Conservation (phyloP, 1,140 invertebrate genomes). For the Caerostris extrusa region DNA sequence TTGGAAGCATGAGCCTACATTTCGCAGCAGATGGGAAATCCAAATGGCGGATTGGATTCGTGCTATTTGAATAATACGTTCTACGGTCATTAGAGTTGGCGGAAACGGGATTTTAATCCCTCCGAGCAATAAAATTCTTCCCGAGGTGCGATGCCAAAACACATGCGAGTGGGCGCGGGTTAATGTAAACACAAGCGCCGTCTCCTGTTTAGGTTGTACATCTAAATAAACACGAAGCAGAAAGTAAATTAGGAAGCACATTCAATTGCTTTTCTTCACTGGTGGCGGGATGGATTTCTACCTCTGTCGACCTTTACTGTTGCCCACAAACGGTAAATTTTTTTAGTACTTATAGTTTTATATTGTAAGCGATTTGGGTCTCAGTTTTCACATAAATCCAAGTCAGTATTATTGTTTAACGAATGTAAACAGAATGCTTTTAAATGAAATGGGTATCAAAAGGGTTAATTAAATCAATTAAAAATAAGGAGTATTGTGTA, state of each 20-base stretch:
- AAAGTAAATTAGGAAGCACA: constrained; percentile 35
- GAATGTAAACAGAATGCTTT: no score
- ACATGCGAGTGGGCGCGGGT: not conserved
- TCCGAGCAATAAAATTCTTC: not conserved
- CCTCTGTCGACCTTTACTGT: constrained; percentile 19
- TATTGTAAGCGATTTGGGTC: no score
- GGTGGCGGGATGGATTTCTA: constrained; percentile 47
- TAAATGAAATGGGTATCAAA: no score
- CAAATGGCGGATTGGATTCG: not conserved
- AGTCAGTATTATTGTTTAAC: no score
- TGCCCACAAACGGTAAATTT: constrained; percentile 34
- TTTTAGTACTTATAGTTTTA: not conserved
- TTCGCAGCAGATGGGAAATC: not conserved
- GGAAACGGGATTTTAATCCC: not conserved
- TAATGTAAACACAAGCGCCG: not conserved
- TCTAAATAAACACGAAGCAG: constrained; percentile 42
- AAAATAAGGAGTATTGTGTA: no score
- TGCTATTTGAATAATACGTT: not conserved
- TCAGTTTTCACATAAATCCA: no score
- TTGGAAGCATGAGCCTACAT: not conserved
- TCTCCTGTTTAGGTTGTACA: not conserved
- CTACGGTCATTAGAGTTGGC: not conserved
- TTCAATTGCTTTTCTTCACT: constrained; percentile 18
- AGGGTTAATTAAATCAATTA: no score
- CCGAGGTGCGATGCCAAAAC: not conserved